Evolutionary conservation across 2,113 vertebrate species (phyloP).

Genomic region (Solenodon paradoxus): DNA sequence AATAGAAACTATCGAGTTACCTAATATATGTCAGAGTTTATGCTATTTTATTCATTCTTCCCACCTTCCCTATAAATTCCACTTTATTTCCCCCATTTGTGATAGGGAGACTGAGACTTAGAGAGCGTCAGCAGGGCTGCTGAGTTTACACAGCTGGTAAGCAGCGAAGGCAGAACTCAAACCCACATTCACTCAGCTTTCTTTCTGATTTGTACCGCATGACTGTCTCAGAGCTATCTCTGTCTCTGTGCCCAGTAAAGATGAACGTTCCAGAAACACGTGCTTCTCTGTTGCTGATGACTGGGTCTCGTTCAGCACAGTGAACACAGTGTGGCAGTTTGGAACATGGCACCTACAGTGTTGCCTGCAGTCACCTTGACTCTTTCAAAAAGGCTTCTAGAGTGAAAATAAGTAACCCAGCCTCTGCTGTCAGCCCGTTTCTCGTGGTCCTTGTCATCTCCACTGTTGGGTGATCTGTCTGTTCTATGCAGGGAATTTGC

Average conservation of each 20-base stretch:
- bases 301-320: background rate
- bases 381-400: background rate
- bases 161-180: background rate
- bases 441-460: background rate
- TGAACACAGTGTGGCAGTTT: background rate
- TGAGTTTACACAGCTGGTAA: background rate
- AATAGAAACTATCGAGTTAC: background rate
- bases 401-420: background rate
- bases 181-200: background rate
- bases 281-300: background rate
- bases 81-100: background rate
- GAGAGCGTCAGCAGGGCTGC: background rate
- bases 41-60: constrained; percentile 11
- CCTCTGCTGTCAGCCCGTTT: background rate
- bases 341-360: background rate
- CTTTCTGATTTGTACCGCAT: background rate
- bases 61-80: background rate
- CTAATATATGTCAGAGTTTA: background rate
- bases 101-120: background rate
- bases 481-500: background rate
- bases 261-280: background rate
- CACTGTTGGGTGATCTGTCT: background rate
- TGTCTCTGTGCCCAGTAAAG: background rate
- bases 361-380: background rate
- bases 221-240: background rate